Evolutionary conservation across 2,113 vertebrate genomes (phyloP).

Genomic region (Dasyprocta punctata): DNA sequence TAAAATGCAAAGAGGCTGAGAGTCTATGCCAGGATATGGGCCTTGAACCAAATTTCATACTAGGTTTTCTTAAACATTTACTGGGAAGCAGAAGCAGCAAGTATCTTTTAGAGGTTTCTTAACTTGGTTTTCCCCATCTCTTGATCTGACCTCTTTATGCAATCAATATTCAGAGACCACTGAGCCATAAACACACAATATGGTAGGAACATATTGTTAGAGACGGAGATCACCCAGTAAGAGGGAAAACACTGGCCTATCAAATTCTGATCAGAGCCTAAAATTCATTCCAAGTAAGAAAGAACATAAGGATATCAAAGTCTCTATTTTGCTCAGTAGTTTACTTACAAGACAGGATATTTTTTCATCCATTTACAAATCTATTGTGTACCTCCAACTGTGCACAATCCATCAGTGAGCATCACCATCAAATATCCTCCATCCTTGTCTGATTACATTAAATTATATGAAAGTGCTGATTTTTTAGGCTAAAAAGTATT

Average conservation of each 20-base stretch:
- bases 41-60: not conserved
- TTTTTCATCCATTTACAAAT: not conserved
- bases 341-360: not conserved
- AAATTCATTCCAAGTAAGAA: not conserved
- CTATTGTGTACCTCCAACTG: not conserved
- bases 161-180: not conserved
- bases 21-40: not conserved
- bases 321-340: not conserved
- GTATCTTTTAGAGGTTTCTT: not conserved
- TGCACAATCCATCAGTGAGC: not conserved
- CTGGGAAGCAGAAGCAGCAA: not conserved
- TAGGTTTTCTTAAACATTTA: not conserved
- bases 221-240: not conserved
- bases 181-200: not conserved
- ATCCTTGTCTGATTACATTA: not conserved
- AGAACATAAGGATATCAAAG: not conserved
- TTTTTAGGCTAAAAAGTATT: not conserved
- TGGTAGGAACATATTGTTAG: not conserved
- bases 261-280: not conserved
- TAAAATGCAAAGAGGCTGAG: not conserved
- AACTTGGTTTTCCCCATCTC: not conserved
- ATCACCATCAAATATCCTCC: not conserved
- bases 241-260: not conserved
- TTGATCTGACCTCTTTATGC: not conserved
- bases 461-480: not conserved